Base-by-base conservation (phyloP, 2,113 vertebrate genomes). In the Rynchops niger region DNA sequence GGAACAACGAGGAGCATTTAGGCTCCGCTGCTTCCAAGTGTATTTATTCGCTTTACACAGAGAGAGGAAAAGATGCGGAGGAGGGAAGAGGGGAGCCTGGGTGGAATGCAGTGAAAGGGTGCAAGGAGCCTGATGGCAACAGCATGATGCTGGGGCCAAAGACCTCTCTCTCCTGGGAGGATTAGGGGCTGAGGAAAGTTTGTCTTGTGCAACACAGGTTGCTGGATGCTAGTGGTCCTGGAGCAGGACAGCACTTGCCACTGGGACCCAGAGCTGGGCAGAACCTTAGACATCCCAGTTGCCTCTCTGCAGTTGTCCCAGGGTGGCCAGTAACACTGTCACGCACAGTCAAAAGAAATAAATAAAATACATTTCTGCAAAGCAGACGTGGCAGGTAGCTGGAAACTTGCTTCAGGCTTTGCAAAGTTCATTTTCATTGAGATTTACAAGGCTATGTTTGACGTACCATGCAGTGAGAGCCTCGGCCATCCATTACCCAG, bases 1-100 rank as follows among this genome's bases (percentile, higher is more conserved):
- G 61, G 56, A 82, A 73, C 14, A 69, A 80, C 1, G 5, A 67
- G 36, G 62, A 85, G 18, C 6, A 26, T 79, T 74, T 29, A 79
- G 74, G 69, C 21, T 81, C 20, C 0, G 0, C 20, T 1, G 2
- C 36, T 25, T 84, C 52, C 30, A 20, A 65, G 50, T 8, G 40
- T 34, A 53, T 77, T 86, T 72, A 17, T 32, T 45, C 56, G 45
- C 34, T 90, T 56, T 43, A 38, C 15, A n/a, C 1, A 6, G 20
- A 45, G 59, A 85, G 34, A 81, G 50, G 32, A 92, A 43, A 84
- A 84, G 62, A 40, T 6, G 27, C 5, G 7, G n/a, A 71, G 42
- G 34, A 82, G 50, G 15, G 32, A 78, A 71, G 70, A 67, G 29
- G 14, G 45, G 16, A 89, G 7, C 16, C 40, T 52, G 34, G 15